Evolutionary conservation across 2,888 invertebrate genomes (phyloP).

Genomic region (Drosophila melanosoma): DNA sequence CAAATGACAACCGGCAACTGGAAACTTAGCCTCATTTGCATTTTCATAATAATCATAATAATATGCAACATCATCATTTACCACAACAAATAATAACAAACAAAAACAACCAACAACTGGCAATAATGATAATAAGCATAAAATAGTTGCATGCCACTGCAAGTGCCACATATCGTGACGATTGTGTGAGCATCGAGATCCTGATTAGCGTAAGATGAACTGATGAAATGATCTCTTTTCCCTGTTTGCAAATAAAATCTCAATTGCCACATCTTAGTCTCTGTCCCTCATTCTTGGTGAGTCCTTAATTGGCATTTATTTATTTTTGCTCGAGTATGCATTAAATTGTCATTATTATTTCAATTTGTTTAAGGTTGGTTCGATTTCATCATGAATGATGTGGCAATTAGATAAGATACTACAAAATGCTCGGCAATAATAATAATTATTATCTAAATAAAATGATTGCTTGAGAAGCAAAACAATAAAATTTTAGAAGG

Average conservation of each 20-base stretch:
- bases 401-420: too few relatives aligned
- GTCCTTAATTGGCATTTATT: slow-evolving; percentile 43
- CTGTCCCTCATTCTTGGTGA: background rate
- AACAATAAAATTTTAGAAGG: background rate
- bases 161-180: slow-evolving; percentile 42
- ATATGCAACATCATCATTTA: slow-evolving; percentile 39
- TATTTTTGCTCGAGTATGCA: slow-evolving; percentile 59
- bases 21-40: slow-evolving; percentile 72
- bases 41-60: slow-evolving; percentile 75
- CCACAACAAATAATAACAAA: slow-evolving; percentile 20
- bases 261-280: background rate
- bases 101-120: slow-evolving; percentile 36
- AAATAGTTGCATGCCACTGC: slow-evolving; percentile 45
- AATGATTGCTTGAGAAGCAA: background rate
- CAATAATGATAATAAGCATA: slow-evolving; percentile 57
- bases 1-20: slow-evolving; percentile 28
- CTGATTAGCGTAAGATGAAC: slow-evolving; percentile 18
- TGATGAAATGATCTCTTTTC: slow-evolving; percentile 11
- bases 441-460: background rate
- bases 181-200: slow-evolving; percentile 18
- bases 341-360: slow-evolving; percentile 53
- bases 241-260: slow-evolving; percentile 10
- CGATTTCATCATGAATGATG: too few relatives aligned
- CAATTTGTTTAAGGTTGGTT: too few relatives aligned
- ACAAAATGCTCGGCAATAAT: background rate